Percentiles rank a stretch among this genome's conserved stretches.
Evolutionary conservation across 1,140 invertebrate species (phyloP).

Genomic region (Drosophila ohnishii): DNA sequence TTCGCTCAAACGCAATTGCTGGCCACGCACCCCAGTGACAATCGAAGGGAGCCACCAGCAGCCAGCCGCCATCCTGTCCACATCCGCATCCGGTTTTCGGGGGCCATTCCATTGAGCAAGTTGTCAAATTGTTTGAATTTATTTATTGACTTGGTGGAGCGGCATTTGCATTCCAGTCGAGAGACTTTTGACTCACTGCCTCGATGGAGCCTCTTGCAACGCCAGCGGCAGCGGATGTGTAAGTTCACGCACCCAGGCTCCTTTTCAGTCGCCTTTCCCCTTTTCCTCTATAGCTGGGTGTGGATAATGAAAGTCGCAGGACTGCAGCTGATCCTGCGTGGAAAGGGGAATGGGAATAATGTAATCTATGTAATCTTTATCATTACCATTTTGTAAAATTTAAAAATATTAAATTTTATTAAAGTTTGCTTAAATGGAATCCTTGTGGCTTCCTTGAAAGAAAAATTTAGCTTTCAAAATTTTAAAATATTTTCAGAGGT

Average conservation of each 20-base stretch:
- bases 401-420: background rate
- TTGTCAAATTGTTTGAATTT: slow-evolving; percentile 82
- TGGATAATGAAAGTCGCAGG: slow-evolving; percentile 65
- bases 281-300: background rate
- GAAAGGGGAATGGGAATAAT: too few relatives aligned
- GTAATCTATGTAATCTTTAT: too few relatives aligned
- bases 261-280: slow-evolving; percentile 1
- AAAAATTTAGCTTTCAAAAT: background rate
- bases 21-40: slow-evolving; percentile 69
- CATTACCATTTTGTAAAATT: background rate
- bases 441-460: background rate
- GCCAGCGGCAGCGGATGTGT: slow-evolving; percentile 60
- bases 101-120: slow-evolving; percentile 66
- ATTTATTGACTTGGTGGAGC: slow-evolving; percentile 75
- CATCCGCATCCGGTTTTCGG: slow-evolving; percentile 43
- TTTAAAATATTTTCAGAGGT: background rate
- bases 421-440: background rate
- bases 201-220: slow-evolving; percentile 19
- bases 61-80: background rate
- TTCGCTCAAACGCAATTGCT: slow-evolving; percentile 81
- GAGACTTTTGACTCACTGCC: slow-evolving; percentile 69
- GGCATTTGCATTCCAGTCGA: slow-evolving; percentile 74
- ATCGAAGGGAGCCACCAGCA: slow-evolving; percentile 42
- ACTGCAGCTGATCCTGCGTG: slow-evolving; percentile 15
- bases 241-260: slow-evolving; percentile 41